Evolutionary conservation across 2,113 vertebrate species (phyloP).

Genomic region (Pituophis catenifer): DNA sequence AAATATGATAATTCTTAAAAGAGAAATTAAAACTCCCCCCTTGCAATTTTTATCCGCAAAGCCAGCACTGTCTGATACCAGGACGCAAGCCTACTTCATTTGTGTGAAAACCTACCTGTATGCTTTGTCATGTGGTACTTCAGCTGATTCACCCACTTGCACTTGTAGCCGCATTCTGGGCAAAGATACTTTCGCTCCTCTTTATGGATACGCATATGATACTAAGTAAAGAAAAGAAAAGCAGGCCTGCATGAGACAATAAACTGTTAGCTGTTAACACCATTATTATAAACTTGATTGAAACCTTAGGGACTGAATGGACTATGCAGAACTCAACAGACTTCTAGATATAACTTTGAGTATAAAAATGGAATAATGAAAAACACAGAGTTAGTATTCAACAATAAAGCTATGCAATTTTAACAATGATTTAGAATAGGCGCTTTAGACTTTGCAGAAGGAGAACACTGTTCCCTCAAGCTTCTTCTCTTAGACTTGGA

Average conservation of each 20-base stretch:
- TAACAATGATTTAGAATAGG: background rate
- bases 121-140: constrained; percentile 99
- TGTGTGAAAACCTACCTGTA: constrained; percentile 75
- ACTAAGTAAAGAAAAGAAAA: constrained; percentile 64
- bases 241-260: background rate
- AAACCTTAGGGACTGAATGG: background rate
- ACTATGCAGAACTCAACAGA: background rate
- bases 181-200: constrained; percentile 95
- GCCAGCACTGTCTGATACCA: background rate
- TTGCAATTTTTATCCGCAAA: background rate
- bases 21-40: background rate
- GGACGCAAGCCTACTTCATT: rapidly evolving
- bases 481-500: background rate
- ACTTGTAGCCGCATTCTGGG: constrained; percentile 96
- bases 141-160: constrained; percentile 98
- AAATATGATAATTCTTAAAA: background rate
- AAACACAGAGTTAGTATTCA: background rate
- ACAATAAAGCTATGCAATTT: background rate
- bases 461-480: background rate
- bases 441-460: background rate
- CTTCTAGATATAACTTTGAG: background rate
- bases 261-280: background rate
- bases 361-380: background rate
- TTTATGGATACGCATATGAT: constrained; percentile 96
- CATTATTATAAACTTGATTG: background rate